These are phyloP conservation scores for Brachionus paranguensis DNA, from an alignment of 1,140 invertebrate genomes.

Conservation along the genomic window DNA sequence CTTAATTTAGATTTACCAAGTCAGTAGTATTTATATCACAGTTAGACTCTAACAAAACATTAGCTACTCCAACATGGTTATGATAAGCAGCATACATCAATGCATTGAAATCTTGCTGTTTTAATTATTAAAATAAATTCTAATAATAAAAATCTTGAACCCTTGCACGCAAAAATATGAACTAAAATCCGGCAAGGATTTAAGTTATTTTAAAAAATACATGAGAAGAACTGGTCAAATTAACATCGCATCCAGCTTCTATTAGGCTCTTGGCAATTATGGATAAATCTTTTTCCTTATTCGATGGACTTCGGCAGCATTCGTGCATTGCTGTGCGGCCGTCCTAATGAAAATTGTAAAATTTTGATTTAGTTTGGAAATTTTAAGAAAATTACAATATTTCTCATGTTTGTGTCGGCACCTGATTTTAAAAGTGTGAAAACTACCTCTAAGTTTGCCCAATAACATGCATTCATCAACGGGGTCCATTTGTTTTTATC, in stretches of 20 bases:
- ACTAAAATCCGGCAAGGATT: not conserved
- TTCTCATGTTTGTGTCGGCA: conserved; percentile 47
- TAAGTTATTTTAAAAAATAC: conserved; percentile 47
- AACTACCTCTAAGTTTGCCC: conserved; percentile 48
- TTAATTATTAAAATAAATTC: not conserved
- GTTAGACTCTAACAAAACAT: conserved; percentile 47
- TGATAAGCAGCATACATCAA: conserved; percentile 56
- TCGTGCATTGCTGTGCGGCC: conserved; percentile 51
- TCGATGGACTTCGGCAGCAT: conserved; percentile 46
- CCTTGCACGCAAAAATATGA: not conserved
- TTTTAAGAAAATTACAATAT: conserved; percentile 47
- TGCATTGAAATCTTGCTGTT: conserved; percentile 40
- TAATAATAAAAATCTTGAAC: not conserved
- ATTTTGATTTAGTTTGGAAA: not conserved
- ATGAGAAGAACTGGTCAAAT: conserved; percentile 44
- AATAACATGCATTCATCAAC: conserved; percentile 54
- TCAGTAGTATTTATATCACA: conserved; percentile 51
- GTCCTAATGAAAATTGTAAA: conserved; percentile 45
- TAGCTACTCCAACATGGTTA: conserved; percentile 52
- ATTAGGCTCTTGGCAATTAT: conserved; percentile 48
- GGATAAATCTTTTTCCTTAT: conserved; percentile 45
- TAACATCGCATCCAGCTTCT: conserved; percentile 49
- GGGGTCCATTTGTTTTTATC: conserved; percentile 55
- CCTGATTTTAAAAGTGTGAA: conserved; percentile 47
- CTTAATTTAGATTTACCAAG: conserved; percentile 44